Percentiles rank a stretch among this genome's conserved stretches.
phyloP scores from a whole-genome alignment of 2,113 vertebrate genomes.

The Sander vitreus region DNA sequence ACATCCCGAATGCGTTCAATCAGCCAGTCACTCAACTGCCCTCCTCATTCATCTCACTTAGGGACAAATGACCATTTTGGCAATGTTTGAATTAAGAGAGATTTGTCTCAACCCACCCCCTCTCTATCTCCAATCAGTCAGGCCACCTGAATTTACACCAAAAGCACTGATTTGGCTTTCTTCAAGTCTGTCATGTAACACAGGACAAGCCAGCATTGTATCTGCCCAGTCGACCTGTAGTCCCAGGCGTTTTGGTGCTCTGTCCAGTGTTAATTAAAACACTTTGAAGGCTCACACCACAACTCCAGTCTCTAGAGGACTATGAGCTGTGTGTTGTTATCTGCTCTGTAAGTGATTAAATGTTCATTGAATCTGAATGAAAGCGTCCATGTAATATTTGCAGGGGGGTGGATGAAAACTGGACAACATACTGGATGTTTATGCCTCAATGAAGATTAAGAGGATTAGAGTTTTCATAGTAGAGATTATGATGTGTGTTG shows the following conservation, averaged over 20 bases:
- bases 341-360: conserved; percentile 60
- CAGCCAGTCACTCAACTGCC: conserved; percentile 78
- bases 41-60: conserved; percentile 83
- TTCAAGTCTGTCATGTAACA: conserved; percentile 38
- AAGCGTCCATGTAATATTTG: conserved; percentile 48
- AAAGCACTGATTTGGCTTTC: conserved; percentile 28
- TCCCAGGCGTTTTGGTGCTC: not conserved
- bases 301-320: conserved; percentile 21
- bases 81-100: conserved; percentile 77
- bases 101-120: conserved; percentile 49
- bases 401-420: conserved; percentile 46
- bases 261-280: conserved; percentile 37
- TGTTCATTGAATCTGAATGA: conserved; percentile 60
- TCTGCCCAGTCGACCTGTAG: conserved; percentile 28
- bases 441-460: conserved; percentile 58
- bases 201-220: conserved; percentile 45
- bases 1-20: conserved; percentile 69
- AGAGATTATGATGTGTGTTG: conserved; percentile 47
- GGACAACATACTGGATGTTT: conserved; percentile 50
- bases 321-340: conserved; percentile 37
- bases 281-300: conserved; percentile 9
- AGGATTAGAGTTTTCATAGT: conserved; percentile 55
- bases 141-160: conserved; percentile 58
- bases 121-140: conserved; percentile 34
- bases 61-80: conserved; percentile 78